phyloP scores from a whole-genome alignment of 2,797 vertebrate species.

The Lycodopsis pacificus region DNA sequence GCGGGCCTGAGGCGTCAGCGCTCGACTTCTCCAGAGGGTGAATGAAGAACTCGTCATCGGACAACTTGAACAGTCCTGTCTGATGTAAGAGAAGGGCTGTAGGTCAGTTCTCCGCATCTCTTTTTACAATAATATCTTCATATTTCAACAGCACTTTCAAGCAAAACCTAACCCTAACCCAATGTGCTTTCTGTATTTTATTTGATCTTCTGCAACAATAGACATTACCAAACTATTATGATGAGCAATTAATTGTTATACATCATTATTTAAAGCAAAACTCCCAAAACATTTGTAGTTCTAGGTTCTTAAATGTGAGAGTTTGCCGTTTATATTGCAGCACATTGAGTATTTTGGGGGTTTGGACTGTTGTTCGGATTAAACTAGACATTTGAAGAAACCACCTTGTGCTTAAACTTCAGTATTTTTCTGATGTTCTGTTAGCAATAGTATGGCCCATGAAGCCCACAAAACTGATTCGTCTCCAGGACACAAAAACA shows the following conservation, averaged over 20 bases:
- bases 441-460: not conserved
- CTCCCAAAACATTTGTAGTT: too few species aligned
- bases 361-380: not conserved
- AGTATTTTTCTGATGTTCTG: too few species aligned
- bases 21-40: slow-evolving; percentile 83
- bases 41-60: slow-evolving; percentile 92
- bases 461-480: not conserved
- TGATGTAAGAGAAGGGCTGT: slow-evolving; percentile 58
- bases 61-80: slow-evolving; percentile 93
- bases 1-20: slow-evolving; percentile 65
- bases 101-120: slow-evolving; percentile 10
- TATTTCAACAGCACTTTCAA: not conserved
- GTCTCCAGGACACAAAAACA: not conserved
- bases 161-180: too few species aligned
- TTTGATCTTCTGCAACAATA: not conserved
- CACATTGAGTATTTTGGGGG: not conserved
- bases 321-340: not conserved
- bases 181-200: not conserved
- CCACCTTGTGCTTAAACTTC: not conserved
- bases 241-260: too few species aligned
- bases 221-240: too few species aligned
- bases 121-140: not conserved
- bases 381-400: not conserved
- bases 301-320: too few species aligned
- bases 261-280: too few species aligned